Evolutionary conservation across 2,797 vertebrate genomes (phyloP), one percentile per base, ranked within the genome.

Genomic region (Oreonectes daqikongensis): DNA sequence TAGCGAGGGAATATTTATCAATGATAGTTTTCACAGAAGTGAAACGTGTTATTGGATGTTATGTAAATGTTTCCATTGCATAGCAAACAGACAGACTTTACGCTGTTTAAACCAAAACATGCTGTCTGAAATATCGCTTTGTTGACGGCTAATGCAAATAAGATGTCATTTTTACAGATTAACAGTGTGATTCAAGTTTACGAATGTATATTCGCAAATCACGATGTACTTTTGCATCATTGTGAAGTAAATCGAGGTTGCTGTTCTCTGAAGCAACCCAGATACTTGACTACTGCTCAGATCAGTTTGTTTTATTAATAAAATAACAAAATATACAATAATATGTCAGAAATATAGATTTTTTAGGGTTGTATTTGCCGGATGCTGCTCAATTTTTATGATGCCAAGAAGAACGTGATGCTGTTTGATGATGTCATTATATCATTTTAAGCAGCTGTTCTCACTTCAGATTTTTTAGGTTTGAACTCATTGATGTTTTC

Each of bases 1-100:
- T 30, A 64, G 72, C 42, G 18, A 32, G 48, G 48, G 15, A 18
- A 46, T 67, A 57, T 75, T 75, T 35, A 75, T 75, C 63, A 42
- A 28, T 44, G 35, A 57, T 53, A 17, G 61, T 65, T 75, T 57
- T 30, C 18, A 57, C 15, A 26, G 32, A 52, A 28, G 22, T 75
- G 48, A 55, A 42, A 53, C 40, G 28, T 24, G 12, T 32, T 26
- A 9, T 24, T 35, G 12, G 3, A 50, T 52, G 24, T 61, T 50
- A 60, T 2, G n/a, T 53, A 32, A 0, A 32, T 24, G 35, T 69
- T 65, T 69, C 32, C 42, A 28, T 20, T 14, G 26, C 46, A 7
- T 20, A 61, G 14, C 57, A 60, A 60, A 60, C 26, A 52, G 65
- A 60, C 26, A 52, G 65, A 10, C 1, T 2, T 68, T 2, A 8